Percentiles rank a stretch among this genome's conserved stretches.
These are phyloP conservation scores for Platichthys stellatus DNA, from an alignment of 2,113 vertebrate genomes.

Conservation along the genomic window DNA sequence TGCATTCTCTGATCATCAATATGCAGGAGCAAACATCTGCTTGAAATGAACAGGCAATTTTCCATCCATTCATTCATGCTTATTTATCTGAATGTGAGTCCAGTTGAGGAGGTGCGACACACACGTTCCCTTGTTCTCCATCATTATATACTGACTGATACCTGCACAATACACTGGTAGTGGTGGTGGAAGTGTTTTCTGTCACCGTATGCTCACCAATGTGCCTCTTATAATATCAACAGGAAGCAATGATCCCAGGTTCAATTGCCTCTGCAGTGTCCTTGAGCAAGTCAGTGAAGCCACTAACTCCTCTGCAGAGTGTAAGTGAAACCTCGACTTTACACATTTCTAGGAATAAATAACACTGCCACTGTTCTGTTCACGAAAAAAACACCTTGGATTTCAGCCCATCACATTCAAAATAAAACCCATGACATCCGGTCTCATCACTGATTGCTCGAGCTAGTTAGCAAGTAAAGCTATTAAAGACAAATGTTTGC, in stretches of 20 bases:
- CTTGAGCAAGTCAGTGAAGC: slow-evolving; percentile 39
- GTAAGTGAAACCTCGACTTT: not conserved
- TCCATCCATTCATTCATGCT: not conserved
- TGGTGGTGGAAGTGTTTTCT: not conserved
- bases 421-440: not conserved
- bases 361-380: not conserved
- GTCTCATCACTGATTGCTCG: not conserved
- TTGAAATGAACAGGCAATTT: not conserved
- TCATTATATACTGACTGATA: not conserved
- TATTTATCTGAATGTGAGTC: not conserved
- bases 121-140: too few species aligned
- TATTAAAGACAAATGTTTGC: not conserved
- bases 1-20: too few species aligned
- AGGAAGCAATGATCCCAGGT: not conserved
- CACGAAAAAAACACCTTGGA: not conserved
- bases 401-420: slow-evolving; percentile 3
- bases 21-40: not conserved
- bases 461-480: too few species aligned
- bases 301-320: not conserved
- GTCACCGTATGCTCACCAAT: not conserved
- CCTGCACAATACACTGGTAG: not conserved
- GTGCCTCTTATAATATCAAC: not conserved
- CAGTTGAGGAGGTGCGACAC: not conserved
- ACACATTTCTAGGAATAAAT: not conserved
- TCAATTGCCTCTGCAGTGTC: slow-evolving; percentile 28